phyloP scores from a whole-genome alignment of 1,140 invertebrate genomes.

The Bombus picipes region DNA sequence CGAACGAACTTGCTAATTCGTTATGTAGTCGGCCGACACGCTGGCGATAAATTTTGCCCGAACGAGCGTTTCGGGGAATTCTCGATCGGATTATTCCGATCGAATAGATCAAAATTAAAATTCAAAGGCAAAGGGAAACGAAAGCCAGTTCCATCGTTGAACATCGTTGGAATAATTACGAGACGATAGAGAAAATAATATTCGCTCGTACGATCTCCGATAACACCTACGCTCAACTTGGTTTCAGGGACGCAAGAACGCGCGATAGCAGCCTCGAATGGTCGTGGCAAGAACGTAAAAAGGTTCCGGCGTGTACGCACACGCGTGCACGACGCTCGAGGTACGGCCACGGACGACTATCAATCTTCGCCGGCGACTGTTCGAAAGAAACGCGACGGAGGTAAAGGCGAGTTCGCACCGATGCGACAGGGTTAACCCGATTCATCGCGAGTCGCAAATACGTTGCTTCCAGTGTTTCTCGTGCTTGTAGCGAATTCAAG shows the following conservation, averaged over 20 bases:
- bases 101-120: not conserved
- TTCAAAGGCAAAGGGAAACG: too few species aligned
- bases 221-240: not conserved
- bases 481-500: not conserved
- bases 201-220: not conserved
- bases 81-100: too few species aligned
- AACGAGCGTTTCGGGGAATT: too few species aligned
- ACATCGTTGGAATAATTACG: too few species aligned
- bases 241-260: not conserved
- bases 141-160: not conserved
- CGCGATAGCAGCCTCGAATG: constrained; percentile 8
- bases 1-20: too few species aligned
- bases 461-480: not conserved
- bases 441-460: too few species aligned
- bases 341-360: constrained; percentile 25
- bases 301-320: not conserved
- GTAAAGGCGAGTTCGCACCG: constrained; percentile 13
- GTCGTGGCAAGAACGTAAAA: constrained; percentile 2
- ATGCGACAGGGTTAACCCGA: not conserved
- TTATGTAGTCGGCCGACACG: too few species aligned
- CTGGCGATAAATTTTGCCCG: too few species aligned
- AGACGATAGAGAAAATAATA: not conserved
- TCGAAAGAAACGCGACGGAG: constrained; percentile 26
- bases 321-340: not conserved
- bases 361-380: constrained; percentile 26